A percentile compares a stretch with the other conserved stretches of the same genome.
Conservation (phyloP, 2,797 vertebrate species). For the Diceros bicornis region DNA sequence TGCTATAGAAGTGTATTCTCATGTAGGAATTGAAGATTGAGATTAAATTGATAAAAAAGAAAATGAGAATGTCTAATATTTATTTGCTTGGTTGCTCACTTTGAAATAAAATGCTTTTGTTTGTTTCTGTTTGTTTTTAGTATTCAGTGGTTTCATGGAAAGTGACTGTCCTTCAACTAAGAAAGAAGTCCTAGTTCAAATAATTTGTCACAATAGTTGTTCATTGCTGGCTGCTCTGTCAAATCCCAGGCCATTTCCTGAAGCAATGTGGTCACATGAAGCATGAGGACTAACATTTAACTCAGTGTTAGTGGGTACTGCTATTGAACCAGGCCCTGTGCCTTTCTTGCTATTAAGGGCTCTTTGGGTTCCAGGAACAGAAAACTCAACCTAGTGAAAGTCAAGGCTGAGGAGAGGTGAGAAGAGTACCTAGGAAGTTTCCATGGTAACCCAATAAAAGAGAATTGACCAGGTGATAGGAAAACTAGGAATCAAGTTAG, state of each 20-base stretch:
- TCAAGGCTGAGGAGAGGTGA: not conserved
- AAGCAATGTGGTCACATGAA: not conserved
- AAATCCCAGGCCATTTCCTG: not conserved
- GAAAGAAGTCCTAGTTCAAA: conserved; percentile 7
- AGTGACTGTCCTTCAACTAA: not conserved
- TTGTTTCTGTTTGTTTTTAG: not conserved
- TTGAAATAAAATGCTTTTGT: not conserved
- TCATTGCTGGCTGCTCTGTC: not conserved
- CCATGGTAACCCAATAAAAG: not conserved
- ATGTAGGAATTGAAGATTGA: not conserved
- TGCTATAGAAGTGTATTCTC: not conserved
- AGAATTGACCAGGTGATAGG: not conserved
- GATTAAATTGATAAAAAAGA: not conserved
- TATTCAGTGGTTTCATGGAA: not conserved
- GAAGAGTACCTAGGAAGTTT: not conserved
- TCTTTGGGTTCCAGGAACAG: not conserved
- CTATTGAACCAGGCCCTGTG: not conserved
- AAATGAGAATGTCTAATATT: not conserved
- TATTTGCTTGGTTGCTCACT: not conserved
- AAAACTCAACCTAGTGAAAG: not conserved
- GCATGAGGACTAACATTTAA: not conserved
- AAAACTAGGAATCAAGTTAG: not conserved
- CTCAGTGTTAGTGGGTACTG: not conserved
- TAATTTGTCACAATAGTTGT: not conserved
- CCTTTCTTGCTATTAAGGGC: not conserved